Evolutionary conservation across 2,797 vertebrate species (phyloP), one percentile per base, ranked within the genome.

Genomic region (Rhynchotus rufescens): DNA sequence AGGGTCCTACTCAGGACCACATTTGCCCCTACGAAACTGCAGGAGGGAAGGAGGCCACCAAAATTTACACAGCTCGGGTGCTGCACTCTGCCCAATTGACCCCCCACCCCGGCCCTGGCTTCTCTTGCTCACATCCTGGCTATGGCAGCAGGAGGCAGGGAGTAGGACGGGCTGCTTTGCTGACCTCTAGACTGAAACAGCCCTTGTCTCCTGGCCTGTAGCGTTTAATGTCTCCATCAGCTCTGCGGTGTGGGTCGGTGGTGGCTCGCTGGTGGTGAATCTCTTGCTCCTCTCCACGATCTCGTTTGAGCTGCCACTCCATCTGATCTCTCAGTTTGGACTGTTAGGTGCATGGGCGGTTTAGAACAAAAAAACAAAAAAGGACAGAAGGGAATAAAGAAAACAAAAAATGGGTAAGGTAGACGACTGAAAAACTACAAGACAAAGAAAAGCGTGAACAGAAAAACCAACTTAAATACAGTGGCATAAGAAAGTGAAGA

Each of bases 101-200:
- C 88, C n/a, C 82, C 95, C n/a, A n/a, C 36, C 80, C 80, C 89
- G 26, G 49, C 78, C 88, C 78, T 91, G 64, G 17, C 34, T 91
- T 79, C 74, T 93, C 83, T 86, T 89, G 89, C 88, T 95, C 90
- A 90, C 90, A 76, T 94, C 90, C 80, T 85, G 80, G 68, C 86
- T 93, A 96, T 91, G 88, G 91, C 80, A 87, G 77, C 73, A 87
- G 86, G 88, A 85, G 76, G 73, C 42, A 88, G 84, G 93, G 89
- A 79, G 45, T 86, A 78, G 87, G 77, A 61, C 0, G 47, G 67
- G 76, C 80, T 89, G 71, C 85, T 86, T 90, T 86, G 96, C 99
- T 99, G 98, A 99, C 99, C 99, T 99, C 99, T 97, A 98, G 97
- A 98, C 97, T 98, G 98, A 99, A 98, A 98, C 98, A 98, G 98